Evolutionary conservation across 2,113 vertebrate genomes (phyloP).

Genomic region (Solenodon paradoxus): DNA sequence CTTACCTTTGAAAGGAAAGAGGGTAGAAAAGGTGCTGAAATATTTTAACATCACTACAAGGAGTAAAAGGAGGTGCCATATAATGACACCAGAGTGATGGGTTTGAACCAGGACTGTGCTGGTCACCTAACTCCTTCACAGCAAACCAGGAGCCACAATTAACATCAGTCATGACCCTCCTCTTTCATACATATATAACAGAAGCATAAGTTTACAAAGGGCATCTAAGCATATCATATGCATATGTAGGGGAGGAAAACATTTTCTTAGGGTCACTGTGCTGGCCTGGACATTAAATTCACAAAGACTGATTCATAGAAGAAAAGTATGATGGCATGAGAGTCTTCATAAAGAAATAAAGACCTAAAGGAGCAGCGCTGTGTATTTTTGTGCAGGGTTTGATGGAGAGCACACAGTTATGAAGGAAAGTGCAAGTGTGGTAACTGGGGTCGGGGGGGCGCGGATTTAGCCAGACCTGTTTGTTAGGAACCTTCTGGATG

Average conservation of each 20-base stretch:
- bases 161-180: neutral
- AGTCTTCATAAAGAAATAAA: neutral
- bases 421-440: too few species aligned
- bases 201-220: neutral
- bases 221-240: neutral
- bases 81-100: neutral
- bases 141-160: neutral
- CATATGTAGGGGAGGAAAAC: neutral
- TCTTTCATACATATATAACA: neutral
- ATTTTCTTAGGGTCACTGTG: neutral
- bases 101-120: neutral
- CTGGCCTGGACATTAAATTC: neutral
- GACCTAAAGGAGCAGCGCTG: neutral
- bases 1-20: neutral
- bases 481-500: neutral
- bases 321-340: neutral
- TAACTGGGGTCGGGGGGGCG: too few species aligned
- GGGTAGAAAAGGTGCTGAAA: neutral
- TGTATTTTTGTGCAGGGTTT: neutral
- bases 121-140: neutral
- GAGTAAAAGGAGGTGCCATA: neutral
- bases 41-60: neutral
- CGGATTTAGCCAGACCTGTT: neutral
- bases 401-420: accelerated
- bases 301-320: neutral